These are phyloP conservation scores for Thymelicus acteon DNA, from an alignment of 2,888 invertebrate species.

Conservation along the genomic window DNA sequence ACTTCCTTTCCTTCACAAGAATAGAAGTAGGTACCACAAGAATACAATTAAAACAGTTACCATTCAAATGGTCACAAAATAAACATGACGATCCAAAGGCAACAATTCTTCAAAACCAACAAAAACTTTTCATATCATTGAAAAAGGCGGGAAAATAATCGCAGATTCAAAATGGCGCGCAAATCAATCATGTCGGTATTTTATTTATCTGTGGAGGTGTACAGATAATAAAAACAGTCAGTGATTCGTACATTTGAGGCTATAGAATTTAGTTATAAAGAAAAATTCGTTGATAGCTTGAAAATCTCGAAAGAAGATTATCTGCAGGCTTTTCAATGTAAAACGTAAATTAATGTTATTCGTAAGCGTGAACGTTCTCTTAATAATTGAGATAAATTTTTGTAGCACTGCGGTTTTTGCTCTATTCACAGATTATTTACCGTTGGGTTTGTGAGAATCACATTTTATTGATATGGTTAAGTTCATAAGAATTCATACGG, in stretches of 20 bases:
- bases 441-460: too few relatives aligned
- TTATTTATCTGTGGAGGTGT: conserved; percentile 16
- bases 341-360: conserved; percentile 4
- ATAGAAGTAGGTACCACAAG: not conserved
- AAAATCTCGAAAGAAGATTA: conserved; percentile 4
- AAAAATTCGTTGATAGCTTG: not conserved
- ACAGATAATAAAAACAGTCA: conserved; percentile 20
- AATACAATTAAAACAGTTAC: not conserved
- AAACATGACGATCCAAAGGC: not conserved
- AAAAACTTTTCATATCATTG: conserved; percentile 2
- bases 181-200: conserved; percentile 20
- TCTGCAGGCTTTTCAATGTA: conserved; percentile 1
- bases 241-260: conserved; percentile 12
- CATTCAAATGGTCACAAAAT: conserved; percentile 13
- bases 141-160: conserved; percentile 22
- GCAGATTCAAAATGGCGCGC: conserved; percentile 14
- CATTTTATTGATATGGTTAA: too few relatives aligned
- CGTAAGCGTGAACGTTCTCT: not conserved
- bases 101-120: not conserved
- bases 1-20: too few relatives aligned
- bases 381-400: not conserved
- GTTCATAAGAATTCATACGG: too few relatives aligned
- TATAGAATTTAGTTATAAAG: conserved; percentile 6
- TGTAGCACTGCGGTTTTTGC: too few relatives aligned
- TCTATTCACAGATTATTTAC: too few relatives aligned